Base-by-base conservation (phyloP, 2,113 vertebrate genomes). In the Gopherus flavomarginatus region DNA sequence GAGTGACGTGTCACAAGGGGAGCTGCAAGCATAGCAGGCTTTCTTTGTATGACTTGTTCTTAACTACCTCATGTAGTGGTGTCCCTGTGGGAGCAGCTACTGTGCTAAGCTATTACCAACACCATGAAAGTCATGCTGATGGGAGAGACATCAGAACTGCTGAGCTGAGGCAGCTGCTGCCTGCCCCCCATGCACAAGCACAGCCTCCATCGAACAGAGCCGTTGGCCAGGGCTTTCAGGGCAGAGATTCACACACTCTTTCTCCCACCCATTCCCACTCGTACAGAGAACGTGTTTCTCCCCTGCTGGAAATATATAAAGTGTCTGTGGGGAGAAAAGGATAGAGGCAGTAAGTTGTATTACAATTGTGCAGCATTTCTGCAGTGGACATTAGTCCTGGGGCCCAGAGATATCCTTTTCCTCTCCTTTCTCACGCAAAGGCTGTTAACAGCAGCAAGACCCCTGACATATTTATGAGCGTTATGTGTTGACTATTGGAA, bases 51-150 rank as follows among this genome's bases (percentile, higher is more conserved):
- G 31, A 0, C 80, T 0, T 1, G 84, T 92, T 53, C 81, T 72
- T 22, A 16, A 79, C 96, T 97, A 97, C 97, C 96, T 97, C 96
- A 2, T n/a, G 78, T 26, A 49, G 56, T 35, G 26, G 3, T 75
- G 38, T 52, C 90, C 87, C 65, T 0, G 0, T 0, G 29, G 75
- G 72, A 80, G 89, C 87, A 83, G 85, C 79, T 38, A 50, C 91
- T 88, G 83, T 3, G 0, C 96, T 96, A 96, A 97, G 94, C 97
- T 97, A 95, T 50, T 0, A 0, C n/a, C 1, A 6, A 35, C 6
- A 11, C 38, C 44, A 49, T 1, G 62, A 38, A 42, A n/a, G 2
- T 2, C 27, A 4, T 24, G 5, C 27, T 1, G 11, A 82, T 57
- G 0, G 0, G 31, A 35, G 50, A 5, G 22, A 9, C 16, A 35